Evolutionary conservation across 2,113 vertebrate genomes (phyloP).

Genomic region (Trogon melanurus): DNA sequence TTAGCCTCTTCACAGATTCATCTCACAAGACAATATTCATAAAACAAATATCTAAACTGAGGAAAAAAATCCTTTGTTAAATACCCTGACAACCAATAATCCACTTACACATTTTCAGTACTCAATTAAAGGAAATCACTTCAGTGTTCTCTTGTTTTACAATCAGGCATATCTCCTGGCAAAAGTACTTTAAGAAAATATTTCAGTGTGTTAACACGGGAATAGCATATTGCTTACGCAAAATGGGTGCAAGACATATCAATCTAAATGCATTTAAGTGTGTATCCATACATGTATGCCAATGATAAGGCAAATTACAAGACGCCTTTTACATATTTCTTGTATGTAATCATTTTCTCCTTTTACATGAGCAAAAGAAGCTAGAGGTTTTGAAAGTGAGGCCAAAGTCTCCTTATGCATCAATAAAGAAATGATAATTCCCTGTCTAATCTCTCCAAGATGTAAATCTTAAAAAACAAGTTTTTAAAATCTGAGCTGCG

Average conservation of each 20-base stretch:
- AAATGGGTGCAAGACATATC: not conserved
- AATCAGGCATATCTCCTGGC: not conserved
- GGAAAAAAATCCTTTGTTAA: not conserved
- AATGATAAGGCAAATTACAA: not conserved
- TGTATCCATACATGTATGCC: not conserved
- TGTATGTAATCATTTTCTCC: not conserved
- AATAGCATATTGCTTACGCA: not conserved
- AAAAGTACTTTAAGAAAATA: not conserved
- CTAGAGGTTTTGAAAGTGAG: not conserved
- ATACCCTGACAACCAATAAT: not conserved
- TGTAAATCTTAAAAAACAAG: not conserved
- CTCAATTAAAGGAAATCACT: not conserved
- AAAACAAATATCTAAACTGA: not conserved
- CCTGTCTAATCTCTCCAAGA: not conserved
- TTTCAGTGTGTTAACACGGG: not conserved
- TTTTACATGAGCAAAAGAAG: not conserved
- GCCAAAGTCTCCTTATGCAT: not conserved
- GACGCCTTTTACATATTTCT: not conserved
- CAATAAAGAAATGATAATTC: not conserved
- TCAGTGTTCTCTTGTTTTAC: not conserved
- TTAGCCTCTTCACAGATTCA: not conserved
- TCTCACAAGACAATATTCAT: not conserved
- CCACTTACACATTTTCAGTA: not conserved
- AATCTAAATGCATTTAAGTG: not conserved
- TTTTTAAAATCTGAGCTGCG: not conserved